Evolutionary conservation across 1,140 invertebrate species (phyloP), one percentile per base, ranked within the genome.

Genomic region (Ctenoplectra terminalis): DNA sequence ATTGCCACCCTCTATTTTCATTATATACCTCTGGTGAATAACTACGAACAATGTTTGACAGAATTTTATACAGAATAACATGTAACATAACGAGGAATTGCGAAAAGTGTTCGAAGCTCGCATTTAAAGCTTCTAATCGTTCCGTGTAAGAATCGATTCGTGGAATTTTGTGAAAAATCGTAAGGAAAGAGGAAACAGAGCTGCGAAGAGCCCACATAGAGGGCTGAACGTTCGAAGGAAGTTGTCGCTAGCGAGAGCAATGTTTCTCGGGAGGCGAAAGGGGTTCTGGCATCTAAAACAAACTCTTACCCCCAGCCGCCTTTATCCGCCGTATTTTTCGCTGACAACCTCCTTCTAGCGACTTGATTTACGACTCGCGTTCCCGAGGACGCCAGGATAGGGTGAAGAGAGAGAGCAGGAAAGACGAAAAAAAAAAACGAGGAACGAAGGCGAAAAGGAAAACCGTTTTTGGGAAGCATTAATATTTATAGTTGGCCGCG

Each of bases 241-340:
- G 52, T 87, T 77, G 81, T 74, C 73, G 73, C 26, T 37, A 58
- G 29, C 77, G 79, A 85, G 70, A 88, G 81, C 84, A 74, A 84
- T 89, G 87, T 82, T 89, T 88, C 85, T 89, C 79, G 52, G 17
- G 40, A 48, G 40, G 70, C 58, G 52, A 89, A 81, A 89, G 79
- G 63, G 86, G 48, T 86, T 88, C 85, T 89, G 85, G 84, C 87
- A 86, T 88, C 84, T 89, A 89, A 89, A 89, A 89, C 88, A 89
- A 89, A 89, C 88, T 87, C 83, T 86, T 88, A 83, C 81, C 81
- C 88, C 87, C 83, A 67, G 78, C 81, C 82, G 86, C 84, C 82
- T 88, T 87, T 89, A 89, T 89, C 86, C 86, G 83, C 81, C 86
- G 87, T 89, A 89, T 89, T 89, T 89, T 88, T 89, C 88, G 88